Base-by-base conservation (phyloP, 2,888 invertebrate genomes). In the Stratiomys singularior region DNA sequence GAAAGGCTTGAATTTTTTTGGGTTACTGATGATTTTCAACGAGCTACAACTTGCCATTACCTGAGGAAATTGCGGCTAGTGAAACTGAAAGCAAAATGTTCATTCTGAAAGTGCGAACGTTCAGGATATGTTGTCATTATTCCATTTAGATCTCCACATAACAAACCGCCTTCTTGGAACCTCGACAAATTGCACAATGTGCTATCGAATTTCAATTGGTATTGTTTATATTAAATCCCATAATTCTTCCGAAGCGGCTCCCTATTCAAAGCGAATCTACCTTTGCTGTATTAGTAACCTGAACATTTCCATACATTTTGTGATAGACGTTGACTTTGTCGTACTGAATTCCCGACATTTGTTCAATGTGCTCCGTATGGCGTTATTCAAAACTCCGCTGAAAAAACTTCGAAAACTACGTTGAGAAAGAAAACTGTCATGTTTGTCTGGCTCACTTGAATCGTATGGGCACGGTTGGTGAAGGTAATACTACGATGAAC, bases 121-220 rank as follows among this genome's bases (percentile, higher is more conserved):
- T n/a, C n/a, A n/a, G 13, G 9, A n/a, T 37, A 37, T 9, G 5
- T 9, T 37, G 37, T 37, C 9, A 37, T 37, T 37, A 37, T 37
- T 37, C 37, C 3, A 37, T 37, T 37, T 37, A 5, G 30, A 44
- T 47, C 46, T 25, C 9, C n/a, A 46, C 46, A 37, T 37, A 37
- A 69, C 69, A 69, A 69, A 69, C 69, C 69, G 69, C 69, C 69
- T 69, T 47, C 44, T 69, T 69, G 21, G 47, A 37, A 21, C 23
- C 69, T 37, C 37, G 37, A 64, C n/a, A 28, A 44, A 47, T 47
- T 69, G 69, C 25, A 47, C 69, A 69, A 69, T 47, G 13, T 15
- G 46, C 7, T 69, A n/a, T 69, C 69, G 27, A 69, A 69, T 69
- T 69, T 18, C 69, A 25, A 15, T 25, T 5, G 2, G 30, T 23